Percentiles rank a stretch among this genome's conserved stretches.
phyloP scores from a whole-genome alignment of 2,113 vertebrate species.

The Chionomys nivalis region DNA sequence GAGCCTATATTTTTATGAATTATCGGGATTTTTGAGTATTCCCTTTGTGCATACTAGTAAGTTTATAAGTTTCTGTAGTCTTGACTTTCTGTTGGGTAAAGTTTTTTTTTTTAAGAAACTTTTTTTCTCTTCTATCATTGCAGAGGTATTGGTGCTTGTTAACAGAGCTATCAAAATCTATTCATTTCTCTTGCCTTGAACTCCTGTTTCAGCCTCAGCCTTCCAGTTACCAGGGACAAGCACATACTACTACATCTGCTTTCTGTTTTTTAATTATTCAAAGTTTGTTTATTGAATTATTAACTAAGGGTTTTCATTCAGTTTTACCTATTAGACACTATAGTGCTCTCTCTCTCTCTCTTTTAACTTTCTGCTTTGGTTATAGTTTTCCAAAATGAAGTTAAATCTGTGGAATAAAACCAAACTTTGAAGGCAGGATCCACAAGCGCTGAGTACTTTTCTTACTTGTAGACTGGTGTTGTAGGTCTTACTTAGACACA shows the following conservation, averaged over 20 bases:
- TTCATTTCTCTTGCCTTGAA: background rate
- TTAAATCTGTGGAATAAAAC: background rate
- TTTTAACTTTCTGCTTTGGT: background rate
- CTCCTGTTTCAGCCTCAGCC: background rate
- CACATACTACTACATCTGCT: too few relatives aligned
- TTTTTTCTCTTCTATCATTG: too few relatives aligned
- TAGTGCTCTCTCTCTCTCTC: background rate
- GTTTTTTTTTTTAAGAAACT: too few relatives aligned
- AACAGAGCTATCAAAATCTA: background rate
- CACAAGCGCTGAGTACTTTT: background rate
- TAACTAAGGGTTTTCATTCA: conserved; percentile 7
- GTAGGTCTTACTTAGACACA: background rate
- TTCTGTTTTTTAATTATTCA: conserved; percentile 28
- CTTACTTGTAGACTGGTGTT: background rate
- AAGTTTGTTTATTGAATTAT: background rate
- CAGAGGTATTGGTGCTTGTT: background rate
- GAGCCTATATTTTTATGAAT: background rate
- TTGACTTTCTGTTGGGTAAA: background rate
- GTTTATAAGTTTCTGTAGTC: background rate
- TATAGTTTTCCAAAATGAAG: conserved; percentile 12
- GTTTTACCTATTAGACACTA: background rate
- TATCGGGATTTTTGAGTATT: background rate
- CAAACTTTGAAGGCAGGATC: conserved; percentile 9
- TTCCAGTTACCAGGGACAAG: background rate
- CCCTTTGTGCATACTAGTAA: background rate